Percentiles rank a stretch among this genome's conserved stretches.
Conservation (phyloP, 2,113 vertebrate species). For the Neoarius graeffei region DNA sequence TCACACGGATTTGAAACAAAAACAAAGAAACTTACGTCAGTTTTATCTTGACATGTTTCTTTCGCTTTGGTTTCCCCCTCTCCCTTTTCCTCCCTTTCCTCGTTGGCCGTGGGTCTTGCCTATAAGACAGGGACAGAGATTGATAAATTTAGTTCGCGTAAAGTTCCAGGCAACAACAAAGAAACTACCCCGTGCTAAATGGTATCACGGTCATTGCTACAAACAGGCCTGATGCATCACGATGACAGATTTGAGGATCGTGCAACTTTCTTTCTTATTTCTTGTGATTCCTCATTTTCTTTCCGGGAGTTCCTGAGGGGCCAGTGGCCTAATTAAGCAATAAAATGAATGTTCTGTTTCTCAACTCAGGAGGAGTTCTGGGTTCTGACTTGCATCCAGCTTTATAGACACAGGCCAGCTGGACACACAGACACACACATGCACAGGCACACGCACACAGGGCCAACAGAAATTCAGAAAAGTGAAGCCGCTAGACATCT, state of each 20-base stretch:
- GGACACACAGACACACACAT: conserved; percentile 26
- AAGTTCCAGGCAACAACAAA: background rate
- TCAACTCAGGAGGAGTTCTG: conserved; percentile 49
- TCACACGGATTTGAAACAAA: background rate
- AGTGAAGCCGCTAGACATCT: background rate
- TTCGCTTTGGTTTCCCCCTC: conserved; percentile 65
- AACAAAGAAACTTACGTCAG: conserved; percentile 61
- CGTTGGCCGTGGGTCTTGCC: conserved; percentile 56
- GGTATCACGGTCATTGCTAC: conserved; percentile 21
- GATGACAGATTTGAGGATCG: conserved; percentile 26
- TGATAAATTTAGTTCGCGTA: background rate
- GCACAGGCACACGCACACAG: background rate
- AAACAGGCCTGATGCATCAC: conserved; percentile 28
- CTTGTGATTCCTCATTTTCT: conserved; percentile 1
- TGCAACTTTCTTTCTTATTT: conserved; percentile 35
- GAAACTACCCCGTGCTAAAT: background rate
- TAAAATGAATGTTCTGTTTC: conserved; percentile 55
- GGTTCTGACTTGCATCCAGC: conserved; percentile 52
- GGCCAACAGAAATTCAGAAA: background rate
- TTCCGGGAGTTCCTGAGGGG: conserved; percentile 39
- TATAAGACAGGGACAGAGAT: conserved; percentile 50
- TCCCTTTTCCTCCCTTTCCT: conserved; percentile 66
- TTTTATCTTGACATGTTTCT: conserved; percentile 57
- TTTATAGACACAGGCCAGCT: conserved; percentile 48
- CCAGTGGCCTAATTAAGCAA: conserved; percentile 58